Base-by-base conservation (phyloP, 1,140 invertebrate species). In the Coboldia fuscipes region DNA sequence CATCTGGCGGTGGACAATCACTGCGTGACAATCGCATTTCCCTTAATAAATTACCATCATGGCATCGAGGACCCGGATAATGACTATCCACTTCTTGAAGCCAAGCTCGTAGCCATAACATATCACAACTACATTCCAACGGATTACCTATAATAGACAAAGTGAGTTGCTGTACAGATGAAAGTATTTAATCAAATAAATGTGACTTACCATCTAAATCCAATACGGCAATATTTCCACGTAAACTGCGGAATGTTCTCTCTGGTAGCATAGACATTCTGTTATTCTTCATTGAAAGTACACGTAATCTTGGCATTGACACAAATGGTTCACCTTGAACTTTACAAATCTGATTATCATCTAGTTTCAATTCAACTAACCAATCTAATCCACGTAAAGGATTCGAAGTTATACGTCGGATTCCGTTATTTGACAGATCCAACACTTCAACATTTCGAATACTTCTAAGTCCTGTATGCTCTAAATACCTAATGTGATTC, bases 61-160 rank as follows among this genome's bases (percentile, higher is more conserved):
- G 62, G 50, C 79, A 84, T 47, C 66, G 66, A 12, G 78, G 78
- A 12, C 75, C 73, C 5, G 52, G 47, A 40, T 46, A 17, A 27
- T 29, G 6, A 6, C 65, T 59, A 7, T 69, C 66, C 0, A 70
- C 66, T 47, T 80, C 73, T 41, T 72, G 67, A 9, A 83, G 45
- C 79, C 79, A 85, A n/a, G 72, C 69, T 42, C 75, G 67, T 2
- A 85, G 52, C 81, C 82, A 85, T 16, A 78, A 57, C 52, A 82
- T 66, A 37, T 68, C 69, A 46, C 82, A 85, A 8, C 75, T 72
- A 51, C 82, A 85, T 9, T 69, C 62, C 26, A 86, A 55, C 8
- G 82, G 81, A 61, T 85, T 85, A 12, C 76, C 79, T 81, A 46
- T 35, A 58, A 60, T 37, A 39, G 17, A 24, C 4, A 27, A 34